A percentile compares a stretch with the other conserved stretches of the same genome.
phyloP scores from a whole-genome alignment of 2,113 vertebrate species.

The Strigops habroptila region DNA sequence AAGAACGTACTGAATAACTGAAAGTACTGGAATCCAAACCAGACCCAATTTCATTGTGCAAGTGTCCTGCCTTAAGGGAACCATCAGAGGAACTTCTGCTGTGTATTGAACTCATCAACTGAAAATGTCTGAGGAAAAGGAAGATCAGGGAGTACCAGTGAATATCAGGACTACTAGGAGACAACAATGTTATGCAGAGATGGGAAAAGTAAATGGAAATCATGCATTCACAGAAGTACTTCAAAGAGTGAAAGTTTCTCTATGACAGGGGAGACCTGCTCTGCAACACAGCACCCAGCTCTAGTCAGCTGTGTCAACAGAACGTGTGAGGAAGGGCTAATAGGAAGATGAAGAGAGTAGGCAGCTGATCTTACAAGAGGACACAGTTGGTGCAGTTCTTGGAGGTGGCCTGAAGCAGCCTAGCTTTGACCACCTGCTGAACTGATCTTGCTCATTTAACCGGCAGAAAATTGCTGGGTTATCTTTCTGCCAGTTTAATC shows the following conservation, averaged over 20 bases:
- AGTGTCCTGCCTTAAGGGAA: not conserved
- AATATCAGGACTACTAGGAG: not conserved
- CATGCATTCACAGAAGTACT: not conserved
- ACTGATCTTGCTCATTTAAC: not conserved
- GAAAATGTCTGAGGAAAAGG: not conserved
- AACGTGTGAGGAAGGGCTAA: not conserved
- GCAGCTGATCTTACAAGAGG: not conserved
- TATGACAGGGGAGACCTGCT: not conserved
- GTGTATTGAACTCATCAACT: not conserved
- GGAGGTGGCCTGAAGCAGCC: not conserved
- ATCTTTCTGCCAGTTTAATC: not conserved
- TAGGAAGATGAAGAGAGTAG: not conserved
- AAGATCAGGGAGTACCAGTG: not conserved
- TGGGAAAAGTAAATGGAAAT: not conserved
- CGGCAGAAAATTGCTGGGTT: not conserved
- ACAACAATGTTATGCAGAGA: accelerated
- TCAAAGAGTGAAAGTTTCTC: not conserved
- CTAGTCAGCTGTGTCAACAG: not conserved
- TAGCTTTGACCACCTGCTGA: not conserved
- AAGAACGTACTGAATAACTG: not conserved
- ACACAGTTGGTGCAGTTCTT: not conserved
- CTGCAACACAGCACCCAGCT: not conserved
- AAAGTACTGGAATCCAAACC: not conserved
- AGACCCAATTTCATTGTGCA: not conserved
- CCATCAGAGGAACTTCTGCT: not conserved